A percentile compares a stretch with the other conserved stretches of the same genome.
Evolutionary conservation across 2,113 vertebrate genomes (phyloP).

Genomic region (Abramis brama): DNA sequence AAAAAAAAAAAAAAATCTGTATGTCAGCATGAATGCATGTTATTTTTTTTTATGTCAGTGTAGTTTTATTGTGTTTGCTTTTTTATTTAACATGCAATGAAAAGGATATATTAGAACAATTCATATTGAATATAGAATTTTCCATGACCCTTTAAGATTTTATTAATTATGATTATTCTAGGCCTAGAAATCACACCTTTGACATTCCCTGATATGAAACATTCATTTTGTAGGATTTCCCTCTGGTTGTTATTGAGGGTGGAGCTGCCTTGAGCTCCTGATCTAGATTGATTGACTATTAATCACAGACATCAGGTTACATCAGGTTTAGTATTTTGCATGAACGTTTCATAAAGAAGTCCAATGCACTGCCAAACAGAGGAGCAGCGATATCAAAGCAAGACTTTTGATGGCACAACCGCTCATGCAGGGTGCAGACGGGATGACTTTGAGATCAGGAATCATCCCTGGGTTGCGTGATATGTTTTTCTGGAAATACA

Average conservation of each 20-base stretch:
- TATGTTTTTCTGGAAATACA: slow-evolving; percentile 7
- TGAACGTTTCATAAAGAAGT: background rate
- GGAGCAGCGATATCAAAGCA: slow-evolving; percentile 6
- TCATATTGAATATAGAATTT: background rate
- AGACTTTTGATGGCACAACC: background rate
- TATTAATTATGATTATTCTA: background rate
- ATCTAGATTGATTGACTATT: background rate
- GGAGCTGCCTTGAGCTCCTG: background rate
- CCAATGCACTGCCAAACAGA: background rate
- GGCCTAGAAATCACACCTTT: background rate
- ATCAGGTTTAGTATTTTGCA: background rate
- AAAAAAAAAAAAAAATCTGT: no score
- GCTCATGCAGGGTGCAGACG: slow-evolving; percentile 19
- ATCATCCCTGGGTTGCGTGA: background rate
- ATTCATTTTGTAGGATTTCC: background rate
- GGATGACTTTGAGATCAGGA: slow-evolving; percentile 33
- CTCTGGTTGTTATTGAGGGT: background rate
- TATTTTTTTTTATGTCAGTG: background rate
- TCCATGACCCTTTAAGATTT: background rate
- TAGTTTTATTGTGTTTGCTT: background rate
- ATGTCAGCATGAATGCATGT: background rate
- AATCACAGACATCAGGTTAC: background rate
- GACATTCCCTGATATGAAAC: background rate
- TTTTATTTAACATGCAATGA: background rate
- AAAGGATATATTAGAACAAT: background rate